A percentile compares a stretch with the other conserved stretches of the same genome.
These are phyloP conservation scores for Poecilia gillii DNA, from an alignment of 2,797 vertebrate species.

Conservation along the genomic window DNA sequence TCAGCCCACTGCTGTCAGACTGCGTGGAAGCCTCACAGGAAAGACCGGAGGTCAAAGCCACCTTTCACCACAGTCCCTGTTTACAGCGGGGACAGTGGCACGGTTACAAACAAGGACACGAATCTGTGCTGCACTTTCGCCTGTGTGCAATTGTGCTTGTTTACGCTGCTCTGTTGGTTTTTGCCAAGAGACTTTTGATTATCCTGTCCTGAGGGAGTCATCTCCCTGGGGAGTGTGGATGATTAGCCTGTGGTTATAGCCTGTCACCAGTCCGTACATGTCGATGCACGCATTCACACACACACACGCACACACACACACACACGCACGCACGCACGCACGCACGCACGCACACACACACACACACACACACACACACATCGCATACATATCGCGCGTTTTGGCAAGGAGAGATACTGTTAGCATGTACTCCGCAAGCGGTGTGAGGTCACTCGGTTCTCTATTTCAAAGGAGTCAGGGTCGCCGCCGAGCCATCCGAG, in stretches of 20 bases:
- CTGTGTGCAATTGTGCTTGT: constrained; percentile 51
- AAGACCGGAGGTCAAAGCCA: constrained; percentile 49
- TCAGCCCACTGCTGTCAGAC: constrained; percentile 40
- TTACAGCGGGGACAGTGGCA: constrained; percentile 35
- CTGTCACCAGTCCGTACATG: constrained; percentile 56
- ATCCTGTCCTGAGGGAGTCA: constrained; percentile 60
- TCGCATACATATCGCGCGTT: constrained; percentile 33
- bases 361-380: constrained; percentile 19
- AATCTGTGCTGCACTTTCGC: constrained; percentile 33
- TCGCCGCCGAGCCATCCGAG: constrained; percentile 60
- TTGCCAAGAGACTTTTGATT: constrained; percentile 57
- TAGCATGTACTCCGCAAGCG: constrained; percentile 70
- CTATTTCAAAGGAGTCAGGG: constrained; percentile 78
- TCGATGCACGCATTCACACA: constrained; percentile 33
- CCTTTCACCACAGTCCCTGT: constrained; percentile 53
- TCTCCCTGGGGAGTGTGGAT: constrained; percentile 53
- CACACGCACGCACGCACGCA: constrained; percentile 25
- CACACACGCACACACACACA: constrained; percentile 24
- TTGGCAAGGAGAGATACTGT: constrained; percentile 57
- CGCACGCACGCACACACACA: constrained; percentile 32
- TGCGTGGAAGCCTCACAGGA: constrained; percentile 48
- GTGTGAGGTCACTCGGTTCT: constrained; percentile 78
- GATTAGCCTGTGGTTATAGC: constrained; percentile 66
- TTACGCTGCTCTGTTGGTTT: constrained; percentile 53
- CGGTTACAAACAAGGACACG: constrained; percentile 64